A percentile compares a stretch with the other conserved stretches of the same genome.
phyloP scores from a whole-genome alignment of 2,113 vertebrate genomes.

The Microcebus jonahi region DNA sequence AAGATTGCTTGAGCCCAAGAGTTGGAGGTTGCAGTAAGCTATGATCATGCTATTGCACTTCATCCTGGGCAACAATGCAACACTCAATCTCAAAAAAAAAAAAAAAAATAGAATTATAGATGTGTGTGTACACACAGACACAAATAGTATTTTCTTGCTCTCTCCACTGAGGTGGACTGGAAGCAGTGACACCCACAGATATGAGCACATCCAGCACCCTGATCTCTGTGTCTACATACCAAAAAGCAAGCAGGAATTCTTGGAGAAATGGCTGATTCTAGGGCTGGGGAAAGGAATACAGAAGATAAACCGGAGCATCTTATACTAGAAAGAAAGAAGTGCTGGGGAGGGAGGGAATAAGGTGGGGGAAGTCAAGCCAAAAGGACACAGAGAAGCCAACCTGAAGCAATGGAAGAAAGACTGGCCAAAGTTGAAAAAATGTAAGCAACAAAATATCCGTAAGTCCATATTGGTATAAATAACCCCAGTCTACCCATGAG shows the following conservation, averaged over 20 bases:
- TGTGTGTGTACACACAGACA: neutral
- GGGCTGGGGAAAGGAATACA: neutral
- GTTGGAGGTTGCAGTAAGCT: no score
- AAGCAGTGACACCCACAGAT: neutral
- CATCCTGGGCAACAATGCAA: no score
- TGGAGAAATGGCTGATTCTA: neutral
- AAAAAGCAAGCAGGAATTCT: neutral
- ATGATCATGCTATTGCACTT: no score
- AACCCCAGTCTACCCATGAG: neutral
- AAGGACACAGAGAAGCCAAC: neutral
- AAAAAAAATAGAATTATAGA: neutral
- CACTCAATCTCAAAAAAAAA: no score
- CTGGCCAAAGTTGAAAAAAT: neutral
- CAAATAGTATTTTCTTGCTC: neutral
- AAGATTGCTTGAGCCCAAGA: no score
- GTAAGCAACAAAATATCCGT: neutral
- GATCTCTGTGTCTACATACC: neutral
- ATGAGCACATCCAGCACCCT: neutral
- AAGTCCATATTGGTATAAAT: neutral
- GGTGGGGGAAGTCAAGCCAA: neutral
- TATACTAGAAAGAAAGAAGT: neutral
- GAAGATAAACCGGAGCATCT: neutral
- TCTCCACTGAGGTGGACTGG: neutral
- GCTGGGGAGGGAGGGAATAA: no score
- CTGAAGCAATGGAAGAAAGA: neutral